Evolutionary conservation across 2,113 vertebrate genomes (phyloP).

Genomic region (Xenopus laevis): DNA sequence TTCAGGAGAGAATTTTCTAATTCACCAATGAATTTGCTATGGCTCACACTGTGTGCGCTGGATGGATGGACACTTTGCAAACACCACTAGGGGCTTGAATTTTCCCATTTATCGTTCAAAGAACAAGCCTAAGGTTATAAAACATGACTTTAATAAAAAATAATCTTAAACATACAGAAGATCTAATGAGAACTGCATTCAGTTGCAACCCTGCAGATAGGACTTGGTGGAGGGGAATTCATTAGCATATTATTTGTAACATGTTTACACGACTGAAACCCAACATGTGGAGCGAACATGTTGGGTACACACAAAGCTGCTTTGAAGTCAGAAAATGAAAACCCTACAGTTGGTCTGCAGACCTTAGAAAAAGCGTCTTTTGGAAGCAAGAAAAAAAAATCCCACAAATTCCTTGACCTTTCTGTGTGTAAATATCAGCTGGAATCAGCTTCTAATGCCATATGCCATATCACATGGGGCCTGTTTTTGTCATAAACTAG

Average conservation of each 20-base stretch:
- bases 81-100: not conserved
- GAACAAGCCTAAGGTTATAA: slow-evolving; percentile 9
- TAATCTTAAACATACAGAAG: slow-evolving; percentile 28
- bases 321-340: slow-evolving; percentile 22
- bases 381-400: slow-evolving; percentile 32
- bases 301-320: slow-evolving; percentile 50
- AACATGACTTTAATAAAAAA: slow-evolving; percentile 13
- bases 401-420: slow-evolving; percentile 33
- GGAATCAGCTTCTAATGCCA: slow-evolving; percentile 31
- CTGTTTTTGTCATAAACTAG: slow-evolving; percentile 8
- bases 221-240: slow-evolving; percentile 47
- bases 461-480: not conserved
- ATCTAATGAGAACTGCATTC: not conserved
- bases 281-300: slow-evolving; percentile 54
- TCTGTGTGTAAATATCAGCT: slow-evolving; percentile 10
- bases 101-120: slow-evolving; percentile 17
- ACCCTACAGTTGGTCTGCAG: slow-evolving; percentile 25
- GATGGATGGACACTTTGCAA: slow-evolving; percentile 34
- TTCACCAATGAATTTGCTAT: not conserved
- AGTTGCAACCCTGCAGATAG: slow-evolving; percentile 9
- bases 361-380: not conserved
- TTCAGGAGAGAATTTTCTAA: too few species aligned
- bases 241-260: slow-evolving; percentile 54
- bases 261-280: slow-evolving; percentile 50
- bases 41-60: not conserved